phyloP scores from a whole-genome alignment of 2,113 vertebrate species.

The Ictalurus punctatus region DNA sequence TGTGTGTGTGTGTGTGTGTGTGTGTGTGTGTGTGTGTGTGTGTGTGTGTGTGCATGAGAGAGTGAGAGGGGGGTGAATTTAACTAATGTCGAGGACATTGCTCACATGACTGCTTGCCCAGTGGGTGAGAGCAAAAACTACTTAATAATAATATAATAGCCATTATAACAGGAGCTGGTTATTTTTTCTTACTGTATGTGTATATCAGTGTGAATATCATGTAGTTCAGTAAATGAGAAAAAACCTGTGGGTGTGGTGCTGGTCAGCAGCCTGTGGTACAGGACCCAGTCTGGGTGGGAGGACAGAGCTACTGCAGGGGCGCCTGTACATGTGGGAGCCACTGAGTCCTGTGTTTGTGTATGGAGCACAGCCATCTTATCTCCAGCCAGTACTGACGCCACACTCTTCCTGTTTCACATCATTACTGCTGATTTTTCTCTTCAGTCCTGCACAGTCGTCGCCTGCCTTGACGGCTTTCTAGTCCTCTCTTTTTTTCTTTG shows the following conservation, averaged over 20 bases:
- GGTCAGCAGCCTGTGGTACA: slow-evolving; percentile 67
- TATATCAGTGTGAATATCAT: background rate
- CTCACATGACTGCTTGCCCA: slow-evolving; percentile 42
- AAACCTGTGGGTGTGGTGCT: slow-evolving; percentile 38
- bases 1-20: background rate
- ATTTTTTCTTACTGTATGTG: background rate
- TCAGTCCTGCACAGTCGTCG: slow-evolving; percentile 71
- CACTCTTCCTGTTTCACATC: slow-evolving; percentile 97
- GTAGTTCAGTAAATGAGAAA: background rate
- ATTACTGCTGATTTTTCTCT: slow-evolving; percentile 87
- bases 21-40: slow-evolving; percentile 12
- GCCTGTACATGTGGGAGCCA: slow-evolving; percentile 71
- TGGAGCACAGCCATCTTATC: slow-evolving; percentile 83
- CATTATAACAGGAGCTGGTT: background rate
- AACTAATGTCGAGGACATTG: slow-evolving; percentile 8
- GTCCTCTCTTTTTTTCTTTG: slow-evolving; percentile 41
- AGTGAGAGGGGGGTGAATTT: background rate
- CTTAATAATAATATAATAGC: background rate
- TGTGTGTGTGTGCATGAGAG: background rate
- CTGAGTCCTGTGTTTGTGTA: slow-evolving; percentile 84
- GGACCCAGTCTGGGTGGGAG: slow-evolving; percentile 58
- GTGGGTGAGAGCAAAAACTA: background rate
- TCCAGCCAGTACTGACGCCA: slow-evolving; percentile 88
- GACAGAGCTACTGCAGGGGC: slow-evolving; percentile 65
- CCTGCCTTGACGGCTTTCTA: slow-evolving; percentile 60